Conservation (phyloP, 2,888 invertebrate genomes). For the Steinernema scapterisci region DNA sequence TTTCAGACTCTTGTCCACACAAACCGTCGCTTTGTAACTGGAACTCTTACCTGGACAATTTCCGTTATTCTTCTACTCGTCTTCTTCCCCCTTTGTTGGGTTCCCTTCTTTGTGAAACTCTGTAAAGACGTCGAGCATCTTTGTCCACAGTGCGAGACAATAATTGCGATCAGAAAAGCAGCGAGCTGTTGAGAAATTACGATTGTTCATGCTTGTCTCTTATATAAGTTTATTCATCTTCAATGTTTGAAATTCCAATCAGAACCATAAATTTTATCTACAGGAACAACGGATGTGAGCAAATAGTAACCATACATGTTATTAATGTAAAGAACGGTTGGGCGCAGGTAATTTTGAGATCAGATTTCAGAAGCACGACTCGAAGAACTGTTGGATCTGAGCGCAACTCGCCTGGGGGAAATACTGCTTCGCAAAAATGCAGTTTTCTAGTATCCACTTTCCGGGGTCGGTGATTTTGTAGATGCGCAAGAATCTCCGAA, state of each 20-base stretch:
- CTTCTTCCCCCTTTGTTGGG: slow-evolving; percentile 57
- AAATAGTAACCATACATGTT: background rate
- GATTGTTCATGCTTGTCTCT: too few species aligned
- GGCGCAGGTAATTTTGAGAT: background rate
- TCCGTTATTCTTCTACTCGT: slow-evolving; percentile 49
- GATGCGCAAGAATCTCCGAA: slow-evolving; percentile 40
- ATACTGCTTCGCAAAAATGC: slow-evolving; percentile 49
- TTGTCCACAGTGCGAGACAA: slow-evolving; percentile 53
- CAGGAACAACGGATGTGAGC: background rate
- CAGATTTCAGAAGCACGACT: slow-evolving; percentile 23
- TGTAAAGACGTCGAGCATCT: slow-evolving; percentile 57
- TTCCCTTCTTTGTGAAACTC: slow-evolving; percentile 56
- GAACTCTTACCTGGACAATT: slow-evolving; percentile 53
- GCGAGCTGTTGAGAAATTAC: background rate
- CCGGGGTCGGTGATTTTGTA: slow-evolving; percentile 45
- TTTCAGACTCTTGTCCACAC: slow-evolving; percentile 26
- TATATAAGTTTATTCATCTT: too few species aligned
- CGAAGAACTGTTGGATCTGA: slow-evolving; percentile 42
- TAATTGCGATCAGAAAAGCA: slow-evolving; percentile 42
- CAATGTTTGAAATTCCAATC: too few species aligned
- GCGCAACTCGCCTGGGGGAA: slow-evolving; percentile 46
- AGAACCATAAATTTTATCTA: background rate
- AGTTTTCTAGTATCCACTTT: slow-evolving; percentile 45
- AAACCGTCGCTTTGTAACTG: slow-evolving; percentile 43
- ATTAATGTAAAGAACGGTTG: background rate